Percentiles rank a stretch among this genome's conserved stretches.
These are phyloP conservation scores for Agrotis clavis DNA, from an alignment of 2,888 invertebrate genomes.

Conservation along the genomic window DNA sequence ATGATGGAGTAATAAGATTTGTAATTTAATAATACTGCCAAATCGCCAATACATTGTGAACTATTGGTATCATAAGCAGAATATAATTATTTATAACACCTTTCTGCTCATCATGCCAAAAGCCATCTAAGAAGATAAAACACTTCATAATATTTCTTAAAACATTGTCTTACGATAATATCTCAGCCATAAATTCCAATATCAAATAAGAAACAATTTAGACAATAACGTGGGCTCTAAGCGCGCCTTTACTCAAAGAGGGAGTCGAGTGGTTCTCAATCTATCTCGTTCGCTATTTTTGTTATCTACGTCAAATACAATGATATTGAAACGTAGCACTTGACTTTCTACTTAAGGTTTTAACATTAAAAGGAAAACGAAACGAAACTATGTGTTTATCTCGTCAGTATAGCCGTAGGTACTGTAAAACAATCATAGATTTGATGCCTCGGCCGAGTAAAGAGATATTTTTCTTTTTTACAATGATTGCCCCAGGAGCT, in stretches of 20 bases:
- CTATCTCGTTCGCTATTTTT: constrained; percentile 23
- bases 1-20: too few relatives aligned
- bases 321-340: constrained; percentile 25
- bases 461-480: too few relatives aligned
- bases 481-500: too few relatives aligned
- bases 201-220: constrained; percentile 35
- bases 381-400: not conserved
- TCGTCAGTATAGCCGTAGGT: not conserved
- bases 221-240: constrained; percentile 22
- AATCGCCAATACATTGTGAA: too few relatives aligned
- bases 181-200: constrained; percentile 36
- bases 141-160: constrained; percentile 10
- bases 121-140: not conserved
- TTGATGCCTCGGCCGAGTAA: not conserved
- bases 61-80: too few relatives aligned
- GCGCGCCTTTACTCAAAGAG: constrained; percentile 32
- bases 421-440: too few relatives aligned
- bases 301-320: constrained; percentile 33
- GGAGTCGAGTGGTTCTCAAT: constrained; percentile 51
- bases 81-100: too few relatives aligned
- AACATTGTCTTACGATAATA: constrained; percentile 2
- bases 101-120: too few relatives aligned
- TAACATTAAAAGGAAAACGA: not conserved
- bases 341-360: not conserved
- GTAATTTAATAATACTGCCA: too few relatives aligned